Percentiles rank a stretch among this genome's conserved stretches.
Evolutionary conservation across 2,113 vertebrate genomes (phyloP).

Genomic region (Vulpes lagopus): DNA sequence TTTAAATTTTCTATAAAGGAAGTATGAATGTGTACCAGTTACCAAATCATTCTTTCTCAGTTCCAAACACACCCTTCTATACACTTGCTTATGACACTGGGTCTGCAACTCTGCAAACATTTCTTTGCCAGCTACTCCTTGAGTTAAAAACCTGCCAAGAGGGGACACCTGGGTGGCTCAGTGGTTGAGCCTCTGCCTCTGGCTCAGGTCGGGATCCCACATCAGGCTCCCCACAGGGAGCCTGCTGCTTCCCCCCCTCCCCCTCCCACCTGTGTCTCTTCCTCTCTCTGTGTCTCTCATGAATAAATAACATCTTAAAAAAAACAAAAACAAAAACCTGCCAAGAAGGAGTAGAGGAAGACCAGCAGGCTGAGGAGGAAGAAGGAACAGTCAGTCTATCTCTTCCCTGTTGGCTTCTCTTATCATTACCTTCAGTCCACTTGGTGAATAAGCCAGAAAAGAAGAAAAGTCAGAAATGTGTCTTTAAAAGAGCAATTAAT

Average conservation of each 20-base stretch:
- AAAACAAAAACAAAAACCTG: neutral
- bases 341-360: neutral
- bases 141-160: neutral
- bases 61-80: neutral
- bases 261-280: no score
- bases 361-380: neutral
- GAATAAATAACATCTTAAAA: no score
- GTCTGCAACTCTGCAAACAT: neutral
- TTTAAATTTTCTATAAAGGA: neutral
- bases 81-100: neutral
- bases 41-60: neutral
- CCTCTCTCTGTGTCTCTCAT: no score
- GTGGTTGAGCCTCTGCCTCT: no score
- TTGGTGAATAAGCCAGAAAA: neutral
- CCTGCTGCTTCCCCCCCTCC: no score
- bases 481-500: neutral
- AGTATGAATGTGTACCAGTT: neutral
- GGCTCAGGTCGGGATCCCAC: no score
- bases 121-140: constrained; percentile 34
- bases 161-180: neutral
- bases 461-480: neutral
- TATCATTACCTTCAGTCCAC: neutral
- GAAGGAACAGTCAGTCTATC: neutral
- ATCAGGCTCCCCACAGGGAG: no score
- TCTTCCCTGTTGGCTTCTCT: neutral